phyloP scores from a whole-genome alignment of 2,888 invertebrate genomes.

The Apodemia mormo region DNA sequence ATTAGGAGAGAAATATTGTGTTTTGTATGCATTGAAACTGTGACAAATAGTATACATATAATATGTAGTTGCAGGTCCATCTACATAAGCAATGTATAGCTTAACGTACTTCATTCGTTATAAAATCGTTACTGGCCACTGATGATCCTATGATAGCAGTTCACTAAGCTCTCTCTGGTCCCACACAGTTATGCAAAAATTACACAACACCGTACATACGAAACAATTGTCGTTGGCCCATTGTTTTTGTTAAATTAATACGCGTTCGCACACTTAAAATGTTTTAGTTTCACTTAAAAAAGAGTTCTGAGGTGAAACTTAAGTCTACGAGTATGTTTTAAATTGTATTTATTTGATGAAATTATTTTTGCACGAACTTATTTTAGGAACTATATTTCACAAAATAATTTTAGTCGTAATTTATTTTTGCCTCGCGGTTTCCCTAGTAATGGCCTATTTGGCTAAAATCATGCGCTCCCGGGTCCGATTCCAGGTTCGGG shows the following conservation, averaged over 20 bases:
- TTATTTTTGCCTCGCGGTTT: too few species aligned
- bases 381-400: too few species aligned
- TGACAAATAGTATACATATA: background rate
- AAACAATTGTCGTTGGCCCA: constrained; percentile 42
- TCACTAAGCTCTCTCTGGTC: constrained; percentile 22
- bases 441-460: too few species aligned
- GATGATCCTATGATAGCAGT: background rate
- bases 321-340: background rate
- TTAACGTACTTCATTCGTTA: background rate
- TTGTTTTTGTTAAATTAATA: constrained; percentile 45
- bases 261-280: constrained; percentile 34
- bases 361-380: background rate
- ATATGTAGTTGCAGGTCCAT: background rate
- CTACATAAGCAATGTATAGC: background rate
- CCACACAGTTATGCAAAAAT: constrained; percentile 61
- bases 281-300: constrained; percentile 15
- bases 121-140: constrained; percentile 1
- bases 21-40: background rate
- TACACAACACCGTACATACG: constrained; percentile 46
- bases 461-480: too few species aligned
- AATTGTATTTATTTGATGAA: background rate
- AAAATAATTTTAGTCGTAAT: too few species aligned
- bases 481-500: too few species aligned
- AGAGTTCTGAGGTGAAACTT: constrained; percentile 10
- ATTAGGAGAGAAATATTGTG: background rate